Evolutionary conservation across 2,797 vertebrate species (phyloP), one percentile per base, ranked within the genome.

Genomic region (Simalia tracyae): DNA sequence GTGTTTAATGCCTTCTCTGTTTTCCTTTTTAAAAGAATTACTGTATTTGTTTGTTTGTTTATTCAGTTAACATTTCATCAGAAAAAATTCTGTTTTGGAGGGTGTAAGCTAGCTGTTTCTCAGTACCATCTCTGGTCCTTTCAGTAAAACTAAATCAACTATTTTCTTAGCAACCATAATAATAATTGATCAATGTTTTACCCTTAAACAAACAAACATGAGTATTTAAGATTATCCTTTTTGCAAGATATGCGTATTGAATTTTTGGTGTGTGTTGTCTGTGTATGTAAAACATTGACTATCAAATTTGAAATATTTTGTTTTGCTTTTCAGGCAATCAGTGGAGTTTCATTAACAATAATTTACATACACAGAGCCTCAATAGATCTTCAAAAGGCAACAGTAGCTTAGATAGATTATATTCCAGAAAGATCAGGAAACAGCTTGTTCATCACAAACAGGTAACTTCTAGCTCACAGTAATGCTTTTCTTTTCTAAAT

Each of bases 311-410:
- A 90, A 92, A 8, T 92, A 59, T 0, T 14, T n/a, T 89, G 57
- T 92, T 59, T 84, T 86, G 76, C 57, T 42, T 84, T 2, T 96
- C 76, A 99, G 99, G 99, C 90, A 99, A 99, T 96, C 99, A 99
- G 94, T 99, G 99, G 99, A 99, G 99, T 97, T 99, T 99, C 96
- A 99, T 99, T 96, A 99, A 99, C 93, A 99, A 99, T 95, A 99
- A 97, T 95, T 98, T 99, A 90, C 99, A 99, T 94, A 99, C 99
- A 87, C 99, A 99, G 95, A 99, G 97, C 95, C 97, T 98, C 91
- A 98, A 95, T 97, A 97, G 99, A 92, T 98, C 99, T 14, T 97
- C 98, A 92, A 99, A 99, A 98, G 98, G 99, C 96, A 98, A 97
- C 97, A 99, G 98, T 97, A 99, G 99, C 94, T 98, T 99, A 46